Conservation (phyloP, 2,888 invertebrate genomes). For the Desoria tigrina region DNA sequence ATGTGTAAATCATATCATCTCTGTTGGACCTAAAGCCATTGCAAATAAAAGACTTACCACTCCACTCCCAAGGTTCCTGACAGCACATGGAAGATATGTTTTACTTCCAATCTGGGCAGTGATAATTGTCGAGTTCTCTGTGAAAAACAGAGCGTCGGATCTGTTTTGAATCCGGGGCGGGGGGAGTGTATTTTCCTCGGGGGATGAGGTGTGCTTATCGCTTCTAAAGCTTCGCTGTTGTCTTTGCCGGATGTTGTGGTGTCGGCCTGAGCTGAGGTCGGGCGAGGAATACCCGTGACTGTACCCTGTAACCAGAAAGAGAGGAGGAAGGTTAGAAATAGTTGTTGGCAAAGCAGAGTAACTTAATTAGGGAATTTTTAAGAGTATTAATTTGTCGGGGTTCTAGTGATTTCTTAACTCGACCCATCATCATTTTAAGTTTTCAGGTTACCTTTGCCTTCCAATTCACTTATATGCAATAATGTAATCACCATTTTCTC, state of each 20-base stretch:
- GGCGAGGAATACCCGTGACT: not conserved
- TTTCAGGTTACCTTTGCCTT: no score
- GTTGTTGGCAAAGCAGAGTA: no score
- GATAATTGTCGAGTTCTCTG: constrained; percentile 78
- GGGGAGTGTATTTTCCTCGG: constrained; percentile 11
- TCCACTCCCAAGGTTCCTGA: constrained; percentile 82
- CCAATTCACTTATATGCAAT: no score
- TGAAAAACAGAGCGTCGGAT: constrained; percentile 64
- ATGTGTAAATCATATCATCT: no score
- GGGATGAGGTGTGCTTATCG: constrained; percentile 37
- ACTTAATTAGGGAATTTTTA: no score
- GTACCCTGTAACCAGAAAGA: constrained; percentile 7
- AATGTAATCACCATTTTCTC: no score
- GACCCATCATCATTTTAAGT: no score
- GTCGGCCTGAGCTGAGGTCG: not conserved
- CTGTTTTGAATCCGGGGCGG: constrained; percentile 28
- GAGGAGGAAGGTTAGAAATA: no score
- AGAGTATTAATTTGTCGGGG: no score
- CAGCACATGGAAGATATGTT: constrained; percentile 78
- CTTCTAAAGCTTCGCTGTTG: constrained; percentile 41
- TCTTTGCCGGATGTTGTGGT: not conserved
- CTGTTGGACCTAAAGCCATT: no score
- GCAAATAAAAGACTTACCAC: constrained; percentile 76
- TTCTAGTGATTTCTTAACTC: no score
- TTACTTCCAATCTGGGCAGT: constrained; percentile 78